Evolutionary conservation across 2,113 vertebrate genomes (phyloP).

Genomic region (Parus major): DNA sequence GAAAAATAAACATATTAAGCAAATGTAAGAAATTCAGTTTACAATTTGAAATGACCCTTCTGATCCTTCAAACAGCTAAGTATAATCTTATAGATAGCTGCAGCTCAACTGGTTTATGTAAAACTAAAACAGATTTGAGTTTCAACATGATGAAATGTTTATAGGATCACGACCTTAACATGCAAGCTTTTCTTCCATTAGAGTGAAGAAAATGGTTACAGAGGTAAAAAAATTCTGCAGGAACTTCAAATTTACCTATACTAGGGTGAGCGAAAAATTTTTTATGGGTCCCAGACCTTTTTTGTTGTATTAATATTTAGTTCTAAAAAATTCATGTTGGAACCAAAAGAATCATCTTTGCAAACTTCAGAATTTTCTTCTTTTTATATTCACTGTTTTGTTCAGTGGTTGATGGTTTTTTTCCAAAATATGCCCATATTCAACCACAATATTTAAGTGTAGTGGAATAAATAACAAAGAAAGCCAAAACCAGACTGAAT

Average conservation of each 20-base stretch:
- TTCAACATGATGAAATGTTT: background rate
- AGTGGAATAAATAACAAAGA: constrained; percentile 71
- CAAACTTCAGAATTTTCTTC: constrained; percentile 72
- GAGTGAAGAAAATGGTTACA: constrained; percentile 29
- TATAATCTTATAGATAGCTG: background rate
- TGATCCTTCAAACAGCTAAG: background rate
- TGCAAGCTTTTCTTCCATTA: background rate
- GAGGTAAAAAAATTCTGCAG: background rate
- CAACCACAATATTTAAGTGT: constrained; percentile 69
- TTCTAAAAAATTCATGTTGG: constrained; percentile 57
- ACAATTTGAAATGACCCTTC: constrained; percentile 14
- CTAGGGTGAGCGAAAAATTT: background rate
- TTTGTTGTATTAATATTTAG: constrained; percentile 73
- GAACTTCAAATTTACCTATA: constrained; percentile 43
- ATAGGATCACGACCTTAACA: background rate
- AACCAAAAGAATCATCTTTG: constrained; percentile 65
- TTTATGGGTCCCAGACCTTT: constrained; percentile 40
- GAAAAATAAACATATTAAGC: constrained; percentile 66
- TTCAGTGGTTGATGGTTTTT: background rate
- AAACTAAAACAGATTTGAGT: background rate
- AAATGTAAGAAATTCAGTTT: constrained; percentile 28
- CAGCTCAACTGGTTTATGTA: background rate
- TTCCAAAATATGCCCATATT: constrained; percentile 62
- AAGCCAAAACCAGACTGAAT: constrained; percentile 59
- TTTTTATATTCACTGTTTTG: constrained; percentile 34